Evolutionary conservation across 2,113 vertebrate genomes (phyloP), one percentile per base, ranked within the genome.

Genomic region (Melanerpes formicivorus): DNA sequence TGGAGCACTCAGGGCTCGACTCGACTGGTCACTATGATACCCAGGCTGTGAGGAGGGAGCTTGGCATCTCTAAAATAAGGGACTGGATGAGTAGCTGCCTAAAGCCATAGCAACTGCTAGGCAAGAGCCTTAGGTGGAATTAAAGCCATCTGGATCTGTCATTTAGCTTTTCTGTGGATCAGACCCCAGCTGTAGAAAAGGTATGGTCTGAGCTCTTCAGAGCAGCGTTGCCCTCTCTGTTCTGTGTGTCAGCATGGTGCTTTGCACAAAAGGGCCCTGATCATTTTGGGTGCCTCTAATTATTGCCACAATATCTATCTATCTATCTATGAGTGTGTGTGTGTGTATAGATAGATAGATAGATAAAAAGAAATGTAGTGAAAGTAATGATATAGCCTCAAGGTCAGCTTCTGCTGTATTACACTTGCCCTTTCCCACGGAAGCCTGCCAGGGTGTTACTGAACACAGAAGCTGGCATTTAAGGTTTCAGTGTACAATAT

Each of bases 391-490:
- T 72, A 27, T 21, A 92, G 56, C 76, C 79, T 81, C 73, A 70
- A 88, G 93, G 85, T 95, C 84, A 84, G 42, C n/a, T 71, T 91
- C 80, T 90, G 56, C 58, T 93, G 54, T 69, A 60, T 63, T 78
- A 72, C 29, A 50, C 34, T 83, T 11, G 11, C 40, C 76, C 63
- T 90, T 93, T 93, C 23, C 17, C 62, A 27, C 54, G 73, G 76
- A 93, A 93, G 34, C 62, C 78, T 93, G 64, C 67, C 80, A 70
- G 80, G 62, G 34, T 90, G 74, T 76, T 88, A 72, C 62, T 76
- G 91, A 93, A 89, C n/a, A 75, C 65, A 86, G 73, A 88, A 88
- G 93, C 84, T 90, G 93, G 76, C 82, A 82, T 94, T 95, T 90
- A 86, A 93, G 74, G 65, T 88, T 92, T 75, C 2, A 1, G 62